Evolutionary conservation across 1,140 invertebrate genomes (phyloP).

Genomic region (Cotesia glomerata): DNA sequence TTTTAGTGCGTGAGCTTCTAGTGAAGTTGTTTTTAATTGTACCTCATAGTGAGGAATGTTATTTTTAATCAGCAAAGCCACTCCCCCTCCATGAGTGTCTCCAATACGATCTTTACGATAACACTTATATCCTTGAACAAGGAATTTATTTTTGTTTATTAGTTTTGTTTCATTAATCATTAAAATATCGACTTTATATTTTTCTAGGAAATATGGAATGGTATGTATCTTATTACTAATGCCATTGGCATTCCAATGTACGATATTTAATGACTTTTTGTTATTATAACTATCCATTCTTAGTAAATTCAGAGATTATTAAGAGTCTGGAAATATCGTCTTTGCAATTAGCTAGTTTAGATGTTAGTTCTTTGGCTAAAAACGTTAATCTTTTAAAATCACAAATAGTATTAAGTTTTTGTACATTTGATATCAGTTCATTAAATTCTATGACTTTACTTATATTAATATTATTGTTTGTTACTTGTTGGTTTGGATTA

Average conservation of each 20-base stretch:
- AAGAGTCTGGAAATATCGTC: neutral
- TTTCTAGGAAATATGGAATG: neutral
- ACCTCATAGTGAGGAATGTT: neutral
- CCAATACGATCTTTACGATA: neutral
- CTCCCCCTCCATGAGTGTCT: neutral
- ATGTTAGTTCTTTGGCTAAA: neutral
- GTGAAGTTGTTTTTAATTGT: neutral
- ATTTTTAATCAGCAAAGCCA: neutral
- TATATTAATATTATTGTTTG: too few relatives aligned
- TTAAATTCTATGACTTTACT: too few relatives aligned
- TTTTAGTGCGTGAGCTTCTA: neutral
- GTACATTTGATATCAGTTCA: too few relatives aligned
- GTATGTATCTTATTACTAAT: neutral
- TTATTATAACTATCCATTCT: neutral
- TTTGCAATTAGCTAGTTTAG: neutral
- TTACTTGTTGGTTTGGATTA: too few relatives aligned
- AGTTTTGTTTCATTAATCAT: neutral
- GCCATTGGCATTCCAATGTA: neutral
- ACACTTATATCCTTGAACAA: neutral
- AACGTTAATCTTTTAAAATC: too few relatives aligned
- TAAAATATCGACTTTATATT: neutral
- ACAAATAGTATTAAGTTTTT: too few relatives aligned
- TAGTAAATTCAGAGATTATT: neutral
- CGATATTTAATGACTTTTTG: neutral
- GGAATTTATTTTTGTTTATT: neutral